These are phyloP conservation scores for Clamator glandarius DNA, from an alignment of 2,797 vertebrate genomes.

Conservation along the genomic window DNA sequence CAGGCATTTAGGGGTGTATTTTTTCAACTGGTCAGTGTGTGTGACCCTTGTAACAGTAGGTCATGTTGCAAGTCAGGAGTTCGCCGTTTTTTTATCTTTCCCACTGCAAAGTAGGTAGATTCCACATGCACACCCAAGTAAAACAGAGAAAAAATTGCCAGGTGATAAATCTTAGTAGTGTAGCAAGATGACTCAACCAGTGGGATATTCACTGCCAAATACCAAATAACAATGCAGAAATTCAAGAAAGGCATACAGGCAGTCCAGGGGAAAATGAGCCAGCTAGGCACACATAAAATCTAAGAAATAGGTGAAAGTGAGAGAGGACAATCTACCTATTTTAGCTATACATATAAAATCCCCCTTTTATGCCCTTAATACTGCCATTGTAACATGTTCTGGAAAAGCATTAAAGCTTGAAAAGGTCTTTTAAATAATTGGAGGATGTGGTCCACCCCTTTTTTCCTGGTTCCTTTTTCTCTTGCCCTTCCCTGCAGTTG, in stretches of 20 bases:
- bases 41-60: slow-evolving; percentile 20
- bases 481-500: background rate
- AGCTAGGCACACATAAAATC: background rate
- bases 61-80: slow-evolving; percentile 36
- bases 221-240: background rate
- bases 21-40: slow-evolving; percentile 29
- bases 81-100: slow-evolving; percentile 1
- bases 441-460: background rate
- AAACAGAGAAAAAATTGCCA: background rate
- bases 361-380: background rate
- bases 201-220: background rate
- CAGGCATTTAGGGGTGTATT: slow-evolving; percentile 12
- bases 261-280: background rate
- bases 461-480: background rate
- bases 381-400: background rate
- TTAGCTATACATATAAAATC: background rate
- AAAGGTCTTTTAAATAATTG: background rate
- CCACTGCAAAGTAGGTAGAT: background rate
- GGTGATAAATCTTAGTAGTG: background rate
- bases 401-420: background rate
- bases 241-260: background rate
- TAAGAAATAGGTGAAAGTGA: background rate
- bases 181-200: background rate
- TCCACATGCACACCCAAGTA: background rate
- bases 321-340: background rate